phyloP scores from a whole-genome alignment of 2,797 vertebrate genomes.

The Otolemur crassicaudatus region DNA sequence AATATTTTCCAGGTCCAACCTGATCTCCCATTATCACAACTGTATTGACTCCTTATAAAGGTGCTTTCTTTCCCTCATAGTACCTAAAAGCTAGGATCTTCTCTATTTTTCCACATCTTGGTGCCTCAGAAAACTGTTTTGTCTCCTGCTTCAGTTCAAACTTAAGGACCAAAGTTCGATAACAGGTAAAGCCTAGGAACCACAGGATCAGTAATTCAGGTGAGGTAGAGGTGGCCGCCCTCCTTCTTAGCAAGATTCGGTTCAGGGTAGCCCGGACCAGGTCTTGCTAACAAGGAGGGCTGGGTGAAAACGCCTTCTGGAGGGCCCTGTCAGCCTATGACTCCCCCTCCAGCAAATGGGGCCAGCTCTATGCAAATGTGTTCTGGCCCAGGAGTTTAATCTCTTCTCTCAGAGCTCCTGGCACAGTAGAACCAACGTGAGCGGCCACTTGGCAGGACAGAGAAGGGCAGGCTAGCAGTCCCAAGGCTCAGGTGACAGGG shows the following conservation, averaged over 20 bases:
- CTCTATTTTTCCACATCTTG: not conserved
- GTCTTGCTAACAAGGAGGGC: not conserved
- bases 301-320: not conserved
- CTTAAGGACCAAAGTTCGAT: not conserved
- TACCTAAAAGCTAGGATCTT: not conserved
- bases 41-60: not conserved
- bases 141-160: not conserved
- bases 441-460: conserved; percentile 75
- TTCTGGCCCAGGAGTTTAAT: conserved; percentile 69
- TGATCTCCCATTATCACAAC: not conserved
- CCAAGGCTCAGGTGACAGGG: conserved; percentile 78
- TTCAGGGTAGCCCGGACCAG: not conserved
- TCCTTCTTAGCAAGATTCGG: not conserved
- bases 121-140: not conserved
- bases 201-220: not conserved
- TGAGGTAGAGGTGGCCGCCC: not conserved
- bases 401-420: conserved; percentile 68
- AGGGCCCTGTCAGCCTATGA: not conserved
- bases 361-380: conserved; percentile 67
- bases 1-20: not conserved
- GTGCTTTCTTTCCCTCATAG: not conserved
- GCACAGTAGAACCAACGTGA: conserved; percentile 75
- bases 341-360: conserved; percentile 57
- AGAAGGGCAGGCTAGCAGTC: conserved; percentile 70
- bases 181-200: not conserved